These are phyloP conservation scores for Crypturellus tataupa DNA, from an alignment of 2,797 vertebrate species.

Conservation along the genomic window DNA sequence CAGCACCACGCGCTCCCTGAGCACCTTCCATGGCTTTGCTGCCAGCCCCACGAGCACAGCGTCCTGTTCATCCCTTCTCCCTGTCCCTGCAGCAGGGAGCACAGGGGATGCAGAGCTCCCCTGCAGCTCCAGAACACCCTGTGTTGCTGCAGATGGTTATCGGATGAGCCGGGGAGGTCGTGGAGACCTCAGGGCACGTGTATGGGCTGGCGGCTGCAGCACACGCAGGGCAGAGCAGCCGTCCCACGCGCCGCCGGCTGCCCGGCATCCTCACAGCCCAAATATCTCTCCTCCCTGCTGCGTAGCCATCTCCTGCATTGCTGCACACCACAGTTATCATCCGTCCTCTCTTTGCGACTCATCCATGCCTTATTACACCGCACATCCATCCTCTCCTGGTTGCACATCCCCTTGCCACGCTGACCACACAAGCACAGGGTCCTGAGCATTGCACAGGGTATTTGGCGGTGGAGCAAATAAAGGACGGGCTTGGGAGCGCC, in stretches of 20 bases:
- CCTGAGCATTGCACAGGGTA: rapidly evolving
- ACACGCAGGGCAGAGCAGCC: not conserved
- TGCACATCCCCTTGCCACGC: too few species aligned
- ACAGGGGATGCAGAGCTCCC: not conserved
- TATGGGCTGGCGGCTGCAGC: not conserved
- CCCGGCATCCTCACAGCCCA: not conserved
- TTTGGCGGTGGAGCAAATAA: not conserved
- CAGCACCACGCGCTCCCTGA: rapidly evolving
- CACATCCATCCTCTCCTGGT: not conserved
- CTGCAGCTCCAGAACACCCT: not conserved
- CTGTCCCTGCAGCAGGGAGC: not conserved
- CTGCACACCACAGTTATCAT: not conserved
- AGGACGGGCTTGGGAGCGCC: not conserved
- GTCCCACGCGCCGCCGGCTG: rapidly evolving
- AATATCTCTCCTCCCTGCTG: not conserved
- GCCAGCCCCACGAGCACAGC: not conserved
- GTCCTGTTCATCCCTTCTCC: not conserved
- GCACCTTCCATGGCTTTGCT: not conserved
- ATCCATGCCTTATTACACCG: not conserved
- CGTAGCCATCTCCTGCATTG: not conserved
- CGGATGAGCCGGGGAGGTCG: not conserved
- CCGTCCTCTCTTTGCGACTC: not conserved
- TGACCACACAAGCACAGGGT: too few species aligned
- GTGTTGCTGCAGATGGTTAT: slow-evolving; percentile 26
- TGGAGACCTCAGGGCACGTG: not conserved